Evolutionary conservation across 2,113 vertebrate species (phyloP).

Genomic region (Vanacampus margaritifer): DNA sequence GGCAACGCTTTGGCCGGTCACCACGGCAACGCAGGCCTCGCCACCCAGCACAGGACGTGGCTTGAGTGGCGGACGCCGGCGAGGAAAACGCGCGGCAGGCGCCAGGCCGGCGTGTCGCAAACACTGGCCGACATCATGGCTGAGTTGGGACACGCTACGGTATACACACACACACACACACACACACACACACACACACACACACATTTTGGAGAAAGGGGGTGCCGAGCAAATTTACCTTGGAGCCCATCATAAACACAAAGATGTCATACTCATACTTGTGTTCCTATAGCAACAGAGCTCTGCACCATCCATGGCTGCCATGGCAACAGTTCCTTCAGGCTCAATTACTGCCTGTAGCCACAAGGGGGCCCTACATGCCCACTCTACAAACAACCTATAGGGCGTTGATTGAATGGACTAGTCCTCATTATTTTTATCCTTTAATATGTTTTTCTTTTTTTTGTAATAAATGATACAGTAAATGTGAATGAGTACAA

Average conservation of each 20-base stretch:
- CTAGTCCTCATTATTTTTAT: too few relatives aligned
- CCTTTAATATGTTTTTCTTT: too few relatives aligned
- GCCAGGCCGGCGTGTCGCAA: conserved; percentile 51
- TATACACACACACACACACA: conserved; percentile 24
- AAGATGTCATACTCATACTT: conserved; percentile 64
- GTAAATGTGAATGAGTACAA: too few relatives aligned
- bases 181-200: conserved; percentile 10
- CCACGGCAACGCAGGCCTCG: conserved; percentile 48
- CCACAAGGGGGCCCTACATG: conserved; percentile 65
- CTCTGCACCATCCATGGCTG: conserved; percentile 68
- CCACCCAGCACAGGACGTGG: conserved; percentile 69
- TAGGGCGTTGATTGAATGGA: background rate
- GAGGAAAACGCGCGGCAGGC: conserved; percentile 25
- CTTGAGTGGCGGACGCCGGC: conserved; percentile 68
- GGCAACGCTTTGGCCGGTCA: conserved; percentile 62
- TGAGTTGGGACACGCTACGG: conserved; percentile 69
- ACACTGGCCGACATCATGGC: conserved; percentile 71
- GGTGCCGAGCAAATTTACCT: conserved; percentile 59
- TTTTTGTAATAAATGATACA: too few relatives aligned
- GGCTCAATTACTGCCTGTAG: conserved; percentile 43
- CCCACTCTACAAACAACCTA: conserved; percentile 22
- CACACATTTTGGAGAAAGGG: background rate
- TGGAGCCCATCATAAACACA: conserved; percentile 51
- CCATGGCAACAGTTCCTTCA: conserved; percentile 71
- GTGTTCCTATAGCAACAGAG: conserved; percentile 71